Base-by-base conservation (phyloP, 2,797 vertebrate genomes). In the Molothrus aeneus region DNA sequence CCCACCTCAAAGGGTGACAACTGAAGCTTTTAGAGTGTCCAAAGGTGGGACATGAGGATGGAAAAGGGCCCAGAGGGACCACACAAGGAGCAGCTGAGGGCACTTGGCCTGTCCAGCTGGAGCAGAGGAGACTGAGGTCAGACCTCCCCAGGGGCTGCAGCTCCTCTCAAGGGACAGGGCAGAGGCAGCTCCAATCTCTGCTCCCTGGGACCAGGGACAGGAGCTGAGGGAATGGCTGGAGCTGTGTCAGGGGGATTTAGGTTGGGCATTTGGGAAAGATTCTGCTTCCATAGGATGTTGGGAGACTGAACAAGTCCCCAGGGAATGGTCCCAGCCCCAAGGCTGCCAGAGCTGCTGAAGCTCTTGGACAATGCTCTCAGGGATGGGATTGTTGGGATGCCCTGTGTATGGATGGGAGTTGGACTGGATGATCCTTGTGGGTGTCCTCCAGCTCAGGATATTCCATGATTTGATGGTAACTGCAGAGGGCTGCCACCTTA, bases 311-410 rank as follows among this genome's bases (percentile, higher is more conserved):
- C 38, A 71, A 10, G 29, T 78, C 38, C 17, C 26, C 53, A 28
- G 45, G 31, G 21, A 32, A 45, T 36, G n/a, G 45, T 2, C 38
- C 2, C 0, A 0, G 15, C 26, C 4, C 40, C 18, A 24, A 2
- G 22, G 34, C 53, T 90, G 26, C 13, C 66, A 79, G 80, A 66
- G 40, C 53, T 66, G 11, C 4, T 47, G 59, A 2, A 25, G 4
- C 0, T 0, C 1, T 79, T 48, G 40, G 22, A 29, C 47, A 72
- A 1, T 0, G 0, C 66, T 36, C 40, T 12, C 7, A 60, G 34
- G 34, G 0, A 32, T 6, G 40, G 18, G 16, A 42, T 21, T 53
- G 31, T 11, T 42, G 53, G 40, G 47, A 1, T 54, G 34, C 2
- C 34, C 54, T 60, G 40, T 20, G 53, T 0, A 36, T 19, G 40